Base-by-base conservation (phyloP, 2,888 invertebrate genomes). In the Lissonota sp. region DNA sequence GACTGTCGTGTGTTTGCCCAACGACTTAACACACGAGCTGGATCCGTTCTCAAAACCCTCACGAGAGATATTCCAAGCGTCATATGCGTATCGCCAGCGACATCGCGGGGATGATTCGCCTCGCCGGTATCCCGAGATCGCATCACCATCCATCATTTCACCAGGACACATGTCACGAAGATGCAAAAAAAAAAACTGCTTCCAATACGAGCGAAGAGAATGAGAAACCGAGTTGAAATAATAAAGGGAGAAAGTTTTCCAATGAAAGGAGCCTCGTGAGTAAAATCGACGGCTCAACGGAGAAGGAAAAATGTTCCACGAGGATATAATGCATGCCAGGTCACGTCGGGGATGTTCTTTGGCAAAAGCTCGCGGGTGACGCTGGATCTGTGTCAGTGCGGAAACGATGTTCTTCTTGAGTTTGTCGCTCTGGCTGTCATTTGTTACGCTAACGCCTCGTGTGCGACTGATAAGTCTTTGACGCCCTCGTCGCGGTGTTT, bases 241-340 rank as follows among this genome's bases (percentile, higher is more conserved):
- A 75, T 49, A 66, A 60, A 62, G 64, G n/a, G 40, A n/a, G 39
- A 72, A 49, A 57, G 39, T 60, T 49, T 44, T 10, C 3, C 37
- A 16, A 66, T 73, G 77, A 66, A 26, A 26, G 26, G 60, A 73
- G 8, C 69, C 58, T 73, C 69, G 70, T 26, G 57, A 42, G 63
- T 53, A 12, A 53, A 14, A 53, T 53, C 12, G 49, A 57, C 37
- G 49, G 14, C 12, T 37, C 55, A 37, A 8, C 39, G 73, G 44
- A 51, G 51, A 71, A 74, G 74, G 55, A 71, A 70, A 77, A 70
- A 74, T 80, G 75, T 75, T 67, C 26, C 26, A 37, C 10, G 80
- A 82, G 26, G 85, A 88, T 91, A 88, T 91, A 91, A 91, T 91
- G 88, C 91, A 91, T 91, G 91, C 91, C 86, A 82, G 86, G 88